Conservation (phyloP, 2,888 invertebrate genomes). For the Pocota personata region DNA sequence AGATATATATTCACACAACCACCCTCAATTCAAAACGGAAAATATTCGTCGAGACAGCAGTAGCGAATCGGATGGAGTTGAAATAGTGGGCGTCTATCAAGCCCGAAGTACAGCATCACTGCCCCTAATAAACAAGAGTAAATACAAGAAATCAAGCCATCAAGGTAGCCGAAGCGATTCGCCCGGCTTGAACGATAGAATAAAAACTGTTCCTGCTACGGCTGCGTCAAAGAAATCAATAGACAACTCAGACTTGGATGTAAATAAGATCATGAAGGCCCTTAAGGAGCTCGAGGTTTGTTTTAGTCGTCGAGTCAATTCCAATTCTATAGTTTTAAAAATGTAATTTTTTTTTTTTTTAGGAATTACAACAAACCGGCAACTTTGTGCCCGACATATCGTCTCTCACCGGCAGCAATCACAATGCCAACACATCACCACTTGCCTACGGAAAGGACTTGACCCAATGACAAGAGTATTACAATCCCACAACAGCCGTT, state of each 20-base stretch:
- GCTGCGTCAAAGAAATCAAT: constrained; percentile 71
- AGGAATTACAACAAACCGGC: constrained; percentile 52
- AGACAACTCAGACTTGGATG: constrained; percentile 78
- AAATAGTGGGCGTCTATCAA: constrained; percentile 81
- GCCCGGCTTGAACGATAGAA: constrained; percentile 69
- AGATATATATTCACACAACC: constrained; percentile 34
- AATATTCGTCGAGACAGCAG: constrained; percentile 77
- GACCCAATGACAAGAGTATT: constrained; percentile 73
- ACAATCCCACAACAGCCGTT: constrained; percentile 65
- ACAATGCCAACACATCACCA: constrained; percentile 71
- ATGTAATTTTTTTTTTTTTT: not conserved
- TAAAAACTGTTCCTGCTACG: constrained; percentile 66
- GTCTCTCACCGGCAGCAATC: constrained; percentile 57
- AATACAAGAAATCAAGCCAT: constrained; percentile 68
- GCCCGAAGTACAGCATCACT: constrained; percentile 68
- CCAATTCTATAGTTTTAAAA: not conserved
- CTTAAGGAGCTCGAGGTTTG: constrained; percentile 82
- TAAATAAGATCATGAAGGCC: constrained; percentile 83
- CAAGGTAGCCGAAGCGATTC: constrained; percentile 60
- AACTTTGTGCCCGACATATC: constrained; percentile 62
- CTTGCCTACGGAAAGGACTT: constrained; percentile 71
- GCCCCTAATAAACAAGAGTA: constrained; percentile 49
- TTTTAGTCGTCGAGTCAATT: not conserved
- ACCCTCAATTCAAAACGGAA: constrained; percentile 32
- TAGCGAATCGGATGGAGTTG: constrained; percentile 82